Conservation (phyloP, 2,797 vertebrate genomes). For the Darevskia mixta region DNA sequence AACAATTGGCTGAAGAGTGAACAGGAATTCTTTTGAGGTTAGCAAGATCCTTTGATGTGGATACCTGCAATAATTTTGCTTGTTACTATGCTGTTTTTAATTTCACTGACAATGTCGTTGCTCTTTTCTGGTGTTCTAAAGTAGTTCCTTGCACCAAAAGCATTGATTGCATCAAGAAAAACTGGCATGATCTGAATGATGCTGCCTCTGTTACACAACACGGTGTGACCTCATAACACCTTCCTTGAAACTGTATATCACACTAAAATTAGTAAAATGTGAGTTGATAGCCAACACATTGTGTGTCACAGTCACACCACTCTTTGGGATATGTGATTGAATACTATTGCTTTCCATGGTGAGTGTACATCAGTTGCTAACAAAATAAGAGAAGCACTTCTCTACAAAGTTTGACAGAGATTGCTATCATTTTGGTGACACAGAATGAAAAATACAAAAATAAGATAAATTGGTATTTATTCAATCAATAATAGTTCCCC, state of each 20-base stretch:
- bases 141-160: neutral
- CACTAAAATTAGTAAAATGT: slow-evolving; percentile 5
- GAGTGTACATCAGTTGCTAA: neutral
- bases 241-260: neutral
- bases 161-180: neutral
- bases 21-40: neutral
- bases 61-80: neutral
- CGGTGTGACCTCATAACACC: neutral
- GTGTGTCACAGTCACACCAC: neutral
- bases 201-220: neutral
- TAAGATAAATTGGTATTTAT: neutral
- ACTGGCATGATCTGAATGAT: neutral
- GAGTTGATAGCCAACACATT: neutral
- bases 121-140: neutral
- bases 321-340: neutral
- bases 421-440: slow-evolving; percentile 11
- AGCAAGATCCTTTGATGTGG: neutral
- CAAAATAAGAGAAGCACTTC: neutral
- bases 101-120: neutral
- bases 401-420: neutral
- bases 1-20: neutral
- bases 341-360: slow-evolving; percentile 8
- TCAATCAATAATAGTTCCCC: neutral
- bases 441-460: neutral
- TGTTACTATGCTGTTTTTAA: neutral